phyloP scores from a whole-genome alignment of 2,113 vertebrate species.

The Spheniscus mendiculus region DNA sequence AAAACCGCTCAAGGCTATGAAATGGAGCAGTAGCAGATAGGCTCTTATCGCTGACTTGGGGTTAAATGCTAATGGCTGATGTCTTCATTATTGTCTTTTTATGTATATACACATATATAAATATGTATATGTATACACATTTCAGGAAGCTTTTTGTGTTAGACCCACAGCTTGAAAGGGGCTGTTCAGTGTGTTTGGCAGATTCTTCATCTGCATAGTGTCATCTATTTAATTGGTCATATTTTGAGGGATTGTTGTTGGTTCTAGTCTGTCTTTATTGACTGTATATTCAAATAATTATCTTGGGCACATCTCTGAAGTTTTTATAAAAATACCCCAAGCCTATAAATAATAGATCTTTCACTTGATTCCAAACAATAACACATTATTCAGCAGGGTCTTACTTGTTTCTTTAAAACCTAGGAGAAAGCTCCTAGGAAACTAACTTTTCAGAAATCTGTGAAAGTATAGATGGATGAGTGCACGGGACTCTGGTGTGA shows the following conservation, averaged over 20 bases:
- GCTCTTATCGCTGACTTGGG: neutral
- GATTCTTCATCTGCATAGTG: neutral
- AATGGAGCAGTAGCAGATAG: neutral
- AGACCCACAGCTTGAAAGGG: neutral
- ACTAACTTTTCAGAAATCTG: neutral
- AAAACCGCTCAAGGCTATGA: neutral
- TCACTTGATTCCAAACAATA: neutral
- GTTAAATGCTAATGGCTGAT: neutral
- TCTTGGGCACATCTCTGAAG: neutral
- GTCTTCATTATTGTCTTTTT: neutral
- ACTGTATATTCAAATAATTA: neutral
- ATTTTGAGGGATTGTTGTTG: neutral
- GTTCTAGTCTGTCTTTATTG: neutral
- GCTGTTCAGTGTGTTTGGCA: neutral
- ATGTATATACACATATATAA: neutral
- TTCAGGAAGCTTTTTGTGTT: neutral
- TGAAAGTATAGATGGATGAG: neutral
- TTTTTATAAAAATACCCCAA: neutral
- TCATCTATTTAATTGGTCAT: neutral
- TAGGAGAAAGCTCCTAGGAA: neutral
- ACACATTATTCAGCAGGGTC: neutral
- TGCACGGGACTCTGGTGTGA: neutral
- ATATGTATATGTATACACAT: neutral
- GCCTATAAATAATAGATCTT: constrained; percentile 52
- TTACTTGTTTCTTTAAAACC: neutral